A percentile compares a stretch with the other conserved stretches of the same genome.
phyloP scores from a whole-genome alignment of 2,113 vertebrate genomes.

The Serilophus lunatus region DNA sequence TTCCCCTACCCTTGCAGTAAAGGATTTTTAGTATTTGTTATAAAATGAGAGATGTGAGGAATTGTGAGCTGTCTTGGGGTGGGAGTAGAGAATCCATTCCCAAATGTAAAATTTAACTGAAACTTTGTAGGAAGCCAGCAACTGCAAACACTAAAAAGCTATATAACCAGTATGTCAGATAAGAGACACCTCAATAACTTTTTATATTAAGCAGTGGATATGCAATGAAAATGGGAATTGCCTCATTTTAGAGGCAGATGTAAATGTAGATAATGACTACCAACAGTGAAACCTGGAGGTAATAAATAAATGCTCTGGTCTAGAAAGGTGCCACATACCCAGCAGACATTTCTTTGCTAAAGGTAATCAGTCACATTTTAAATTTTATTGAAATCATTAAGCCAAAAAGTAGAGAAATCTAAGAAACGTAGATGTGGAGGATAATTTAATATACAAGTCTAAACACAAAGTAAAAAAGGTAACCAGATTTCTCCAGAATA shows the following conservation, averaged over 20 bases:
- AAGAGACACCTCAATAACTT: not conserved
- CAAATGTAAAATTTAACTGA: not conserved
- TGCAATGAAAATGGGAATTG: not conserved
- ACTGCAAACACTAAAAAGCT: not conserved
- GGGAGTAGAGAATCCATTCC: not conserved
- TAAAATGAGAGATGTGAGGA: not conserved
- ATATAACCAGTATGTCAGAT: not conserved
- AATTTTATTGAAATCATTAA: not conserved
- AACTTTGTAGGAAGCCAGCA: not conserved
- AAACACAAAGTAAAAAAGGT: not conserved
- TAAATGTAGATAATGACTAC: not conserved
- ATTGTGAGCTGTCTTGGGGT: not conserved
- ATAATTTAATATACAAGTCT: not conserved
- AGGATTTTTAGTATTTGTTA: too few relatives aligned
- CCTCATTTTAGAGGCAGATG: not conserved
- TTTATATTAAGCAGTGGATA: not conserved
- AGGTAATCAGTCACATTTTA: not conserved
- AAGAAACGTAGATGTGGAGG: not conserved
- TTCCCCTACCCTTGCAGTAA: not conserved
- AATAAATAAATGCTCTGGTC: not conserved
- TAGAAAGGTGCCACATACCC: not conserved
- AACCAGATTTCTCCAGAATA: not conserved
- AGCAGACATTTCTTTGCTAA: not conserved
- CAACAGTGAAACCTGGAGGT: not conserved
- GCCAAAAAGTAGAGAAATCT: not conserved